Base-by-base conservation (phyloP, 2,888 invertebrate species). In the Phengaris arion region DNA sequence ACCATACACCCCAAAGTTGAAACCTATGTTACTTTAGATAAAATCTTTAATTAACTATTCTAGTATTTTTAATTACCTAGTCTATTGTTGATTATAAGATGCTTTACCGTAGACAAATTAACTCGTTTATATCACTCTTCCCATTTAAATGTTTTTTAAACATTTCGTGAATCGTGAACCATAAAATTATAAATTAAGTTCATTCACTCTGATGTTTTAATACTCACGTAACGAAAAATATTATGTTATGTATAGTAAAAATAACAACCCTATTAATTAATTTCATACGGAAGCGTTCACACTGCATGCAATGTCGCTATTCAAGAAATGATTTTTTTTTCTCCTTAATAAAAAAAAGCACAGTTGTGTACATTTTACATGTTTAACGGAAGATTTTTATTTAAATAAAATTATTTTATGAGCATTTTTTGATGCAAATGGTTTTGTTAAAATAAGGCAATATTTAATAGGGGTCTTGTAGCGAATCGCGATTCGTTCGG, bases 241-340 rank as follows among this genome's bases (percentile, higher is more conserved):
- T 22, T 59, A 45, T 64, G 45, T 64, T 64, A 64, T 64, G 12
- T 64, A 12, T 12, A 35, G 12, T 51, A 70, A 70, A 69, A 51
- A 51, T 48, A 70, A 70, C 70, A 70, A 51, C 51, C 70, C 48
- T 48, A 70, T 70, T 69, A n/a, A 69, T n/a, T 48, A 51, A 64
- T 15, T 69, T 48, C 48, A 70, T 48, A 70, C 70, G 70, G 70
- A 70, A 70, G 51, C 70, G 51, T 51, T 15, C 51, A 51, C 15
- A 6, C 48, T 48, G 70, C 70, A 70, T 70, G 70, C 70, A 70
- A 70, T 15, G 64, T 35, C 15, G 64, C 64, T 35, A 45, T 64
- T 64, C 64, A 45, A 35, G 13, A 64, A 64, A 35, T 64, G 35
- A 35, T 12, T 35, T 12, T 64, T 35, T 59, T 64, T 64, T 64